Conservation (phyloP, 1,140 invertebrate genomes). For the Medauroidea extradentata region DNA sequence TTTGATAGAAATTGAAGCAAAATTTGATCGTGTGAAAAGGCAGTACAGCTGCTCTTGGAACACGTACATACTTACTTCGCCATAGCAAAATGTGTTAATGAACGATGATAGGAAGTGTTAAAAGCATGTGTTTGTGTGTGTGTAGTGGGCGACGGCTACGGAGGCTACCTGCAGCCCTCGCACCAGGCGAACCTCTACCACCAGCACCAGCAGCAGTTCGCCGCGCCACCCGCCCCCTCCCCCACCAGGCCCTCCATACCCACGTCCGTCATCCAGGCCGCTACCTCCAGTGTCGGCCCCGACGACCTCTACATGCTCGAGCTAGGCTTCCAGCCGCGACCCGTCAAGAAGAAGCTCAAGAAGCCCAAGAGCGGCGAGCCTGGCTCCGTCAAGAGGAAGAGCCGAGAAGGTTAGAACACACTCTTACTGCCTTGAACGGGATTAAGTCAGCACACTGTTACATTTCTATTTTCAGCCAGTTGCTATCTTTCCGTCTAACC, state of each 20-base stretch:
- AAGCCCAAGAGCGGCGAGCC: constrained; percentile 55
- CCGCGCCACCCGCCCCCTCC: constrained; percentile 55
- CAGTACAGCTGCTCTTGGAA: no score
- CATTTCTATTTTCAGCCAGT: no score
- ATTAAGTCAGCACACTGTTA: no score
- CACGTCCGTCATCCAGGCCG: constrained; percentile 71
- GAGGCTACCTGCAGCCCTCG: constrained; percentile 43
- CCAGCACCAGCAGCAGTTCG: constrained; percentile 45
- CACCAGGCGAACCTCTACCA: constrained; percentile 14
- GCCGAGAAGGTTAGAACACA: constrained; percentile 86
- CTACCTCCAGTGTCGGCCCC: constrained; percentile 60
- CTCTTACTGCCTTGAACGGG: no score
- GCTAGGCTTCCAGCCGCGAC: constrained; percentile 67
- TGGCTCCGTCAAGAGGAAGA: constrained; percentile 78
- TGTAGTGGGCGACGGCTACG: constrained; percentile 56
- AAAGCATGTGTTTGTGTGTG: no score
- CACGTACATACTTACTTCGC: no score
- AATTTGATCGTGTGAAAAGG: no score
- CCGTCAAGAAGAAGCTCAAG: constrained; percentile 65
- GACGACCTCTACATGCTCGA: constrained; percentile 82
- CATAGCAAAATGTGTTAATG: no score
- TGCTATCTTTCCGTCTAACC: no score
- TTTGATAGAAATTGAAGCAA: no score
- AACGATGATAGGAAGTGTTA: no score
- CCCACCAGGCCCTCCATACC: constrained; percentile 52